Evolutionary conservation across 1,140 invertebrate species (phyloP), one percentile per base, ranked within the genome.

Genomic region (Sipha flava): DNA sequence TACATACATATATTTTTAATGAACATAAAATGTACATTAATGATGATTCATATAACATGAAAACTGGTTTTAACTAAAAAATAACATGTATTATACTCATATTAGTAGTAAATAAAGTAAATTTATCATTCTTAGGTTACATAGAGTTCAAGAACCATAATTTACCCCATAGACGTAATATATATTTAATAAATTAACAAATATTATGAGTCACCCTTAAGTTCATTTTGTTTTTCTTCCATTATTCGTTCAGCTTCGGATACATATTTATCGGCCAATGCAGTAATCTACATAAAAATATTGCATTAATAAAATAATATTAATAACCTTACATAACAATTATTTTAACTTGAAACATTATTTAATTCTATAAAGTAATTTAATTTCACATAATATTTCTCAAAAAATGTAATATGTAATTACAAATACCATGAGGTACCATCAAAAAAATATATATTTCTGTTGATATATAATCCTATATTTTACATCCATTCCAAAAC

Each of bases 201-300:
- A 29, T 0, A 29, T 31, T 45, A 80, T 54, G 54, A 43, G 16
- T 81, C 81, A 43, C 90, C 89, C 52, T 91, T 81, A n/a, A 95
- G 86, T 87, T 95, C 93, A 83, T 88, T 89, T 83, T 91, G 89
- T 84, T 94, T 95, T 2, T 84, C 84, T 83, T 90, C 85, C 81
- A 92, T 86, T 26, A 94, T 85, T 83, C 87, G 87, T 84, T 93
- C 92, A 23, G 91, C 92, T 85, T 92, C 87, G 29, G 83, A 83
- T 47, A 91, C 86, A 84, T 90, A 93, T 64, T 89, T 86, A 81
- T 92, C 89, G 82, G 89, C 90, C 73, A 94, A 83, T 43, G 88
- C 87, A 57, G 87, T 88, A 52, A 94, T 86, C 86, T 94, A 77
- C 14, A 83, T 82, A 64, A 57, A 64, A 68, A 29, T 34, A 80